Evolutionary conservation across 2,888 invertebrate species (phyloP), one percentile per base, ranked within the genome.

Genomic region (Microctonus hyperodae): DNA sequence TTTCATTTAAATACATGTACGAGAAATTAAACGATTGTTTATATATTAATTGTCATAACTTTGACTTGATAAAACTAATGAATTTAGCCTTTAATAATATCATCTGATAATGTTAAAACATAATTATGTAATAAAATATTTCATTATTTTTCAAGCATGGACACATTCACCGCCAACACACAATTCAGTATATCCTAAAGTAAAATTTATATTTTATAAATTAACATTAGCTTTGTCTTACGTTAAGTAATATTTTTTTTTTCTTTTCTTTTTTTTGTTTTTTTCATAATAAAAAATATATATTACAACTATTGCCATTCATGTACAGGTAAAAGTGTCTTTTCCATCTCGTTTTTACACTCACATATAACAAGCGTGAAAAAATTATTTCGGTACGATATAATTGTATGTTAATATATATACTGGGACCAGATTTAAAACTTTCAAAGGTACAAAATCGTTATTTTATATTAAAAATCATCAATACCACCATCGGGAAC

Each of bases 401-500:
- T 16, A 59, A 44, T 44, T 23, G 10, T 40, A 31, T 28, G n/a
- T n/a, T n/a, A n/a, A 62, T 20, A 50, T 28, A 11, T 62, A 33
- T 31, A 35, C 44, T 40, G 16, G 67, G 60, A 60, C 51, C 40
- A 67, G 25, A 63, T 55, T 53, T 61, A n/a, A 31, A 55, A 28
- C 11, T 16, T 28, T 55, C 23, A 25, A 5, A 31, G 33, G 31
- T 64, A 65, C 67, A 58, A 63, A 50, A 53, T 35, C 57, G 6
- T n/a, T 7, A 9, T 44, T 66, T 37, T 70, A 59, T 78, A 80
- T 79, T 89, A 88, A 77, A 92, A 86, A 72, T 94, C 93, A 77
- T 92, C 91, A 71, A 94, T 85, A 62, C 93, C 93, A 73, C 93
- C 92, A 75, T 90, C 90, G 63, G 90, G 88, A 79, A 91, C 90